Evolutionary conservation across 2,113 vertebrate genomes (phyloP).

Genomic region (Hemiprocne comata): DNA sequence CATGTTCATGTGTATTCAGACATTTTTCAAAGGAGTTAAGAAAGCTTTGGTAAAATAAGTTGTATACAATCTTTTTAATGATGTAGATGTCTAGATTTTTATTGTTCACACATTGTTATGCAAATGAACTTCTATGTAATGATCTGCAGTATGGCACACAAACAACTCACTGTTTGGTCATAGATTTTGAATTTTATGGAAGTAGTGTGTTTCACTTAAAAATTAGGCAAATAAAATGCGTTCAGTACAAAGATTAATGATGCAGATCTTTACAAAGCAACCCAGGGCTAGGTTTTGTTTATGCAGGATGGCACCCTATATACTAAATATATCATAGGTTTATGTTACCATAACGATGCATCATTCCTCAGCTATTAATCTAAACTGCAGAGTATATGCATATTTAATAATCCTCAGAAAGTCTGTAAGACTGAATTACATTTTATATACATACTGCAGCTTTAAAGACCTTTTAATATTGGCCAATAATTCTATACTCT

Average conservation of each 20-base stretch:
- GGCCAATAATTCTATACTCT: slow-evolving; percentile 46
- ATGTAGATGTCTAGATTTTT: neutral
- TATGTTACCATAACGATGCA: slow-evolving; percentile 52
- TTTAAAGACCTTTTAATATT: slow-evolving; percentile 71
- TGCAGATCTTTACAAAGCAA: slow-evolving; percentile 41
- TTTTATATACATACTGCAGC: slow-evolving; percentile 50
- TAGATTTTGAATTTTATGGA: slow-evolving; percentile 2
- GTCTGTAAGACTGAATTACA: slow-evolving; percentile 68
- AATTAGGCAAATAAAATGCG: neutral
- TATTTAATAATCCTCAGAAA: slow-evolving; percentile 76
- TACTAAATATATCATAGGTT: slow-evolving; percentile 64
- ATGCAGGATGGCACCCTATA: slow-evolving; percentile 41
- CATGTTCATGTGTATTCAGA: neutral
- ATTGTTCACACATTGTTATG: neutral
- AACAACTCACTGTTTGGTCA: neutral
- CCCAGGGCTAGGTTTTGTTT: slow-evolving; percentile 63
- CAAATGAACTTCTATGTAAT: neutral
- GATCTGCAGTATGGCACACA: neutral
- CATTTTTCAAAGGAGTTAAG: neutral
- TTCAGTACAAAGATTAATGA: slow-evolving; percentile 53
- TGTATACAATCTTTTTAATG: neutral
- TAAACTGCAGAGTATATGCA: slow-evolving; percentile 62
- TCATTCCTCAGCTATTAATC: slow-evolving; percentile 69
- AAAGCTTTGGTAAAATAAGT: neutral
- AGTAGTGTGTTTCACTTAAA: neutral